Evolutionary conservation across 2,113 vertebrate genomes (phyloP).

Genomic region (Cryptomyrus ogoouensis): DNA sequence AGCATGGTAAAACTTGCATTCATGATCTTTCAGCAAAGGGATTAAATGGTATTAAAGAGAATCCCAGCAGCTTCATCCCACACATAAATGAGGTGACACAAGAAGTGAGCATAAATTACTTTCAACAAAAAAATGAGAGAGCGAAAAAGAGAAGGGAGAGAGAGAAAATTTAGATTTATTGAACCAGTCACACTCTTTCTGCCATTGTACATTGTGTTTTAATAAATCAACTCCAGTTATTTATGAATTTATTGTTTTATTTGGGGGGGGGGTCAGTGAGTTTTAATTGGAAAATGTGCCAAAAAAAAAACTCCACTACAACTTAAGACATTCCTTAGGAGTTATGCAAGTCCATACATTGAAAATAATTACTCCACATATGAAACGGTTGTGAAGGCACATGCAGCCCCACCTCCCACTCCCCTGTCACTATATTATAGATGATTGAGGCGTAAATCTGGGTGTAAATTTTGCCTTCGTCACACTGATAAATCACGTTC

Average conservation of each 20-base stretch:
- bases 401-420: constrained; percentile 34
- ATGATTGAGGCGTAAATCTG: constrained; percentile 37
- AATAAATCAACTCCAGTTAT: constrained; percentile 1
- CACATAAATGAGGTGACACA: neutral
- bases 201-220: constrained; percentile 33
- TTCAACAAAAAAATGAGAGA: constrained; percentile 18
- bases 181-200: constrained; percentile 36
- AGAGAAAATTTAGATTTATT: constrained; percentile 33
- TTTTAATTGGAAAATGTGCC: constrained; percentile 16
- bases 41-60: neutral
- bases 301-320: constrained; percentile 33
- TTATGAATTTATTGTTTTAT: constrained; percentile 22
- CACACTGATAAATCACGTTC: neutral
- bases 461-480: constrained; percentile 50
- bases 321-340: constrained; percentile 38
- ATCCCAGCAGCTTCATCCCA: neutral
- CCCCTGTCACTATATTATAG: constrained; percentile 47
- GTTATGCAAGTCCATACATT: constrained; percentile 25
- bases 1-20: constrained; percentile 7
- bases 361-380: constrained; percentile 27
- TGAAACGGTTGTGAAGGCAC: constrained; percentile 49
- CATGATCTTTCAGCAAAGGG: neutral
- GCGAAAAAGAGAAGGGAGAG: constrained; percentile 12
- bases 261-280: constrained; percentile 37
- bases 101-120: neutral